phyloP scores from a whole-genome alignment of 92 coral and sea anemone genomes.

The Epizoanthus scotinus region DNA sequence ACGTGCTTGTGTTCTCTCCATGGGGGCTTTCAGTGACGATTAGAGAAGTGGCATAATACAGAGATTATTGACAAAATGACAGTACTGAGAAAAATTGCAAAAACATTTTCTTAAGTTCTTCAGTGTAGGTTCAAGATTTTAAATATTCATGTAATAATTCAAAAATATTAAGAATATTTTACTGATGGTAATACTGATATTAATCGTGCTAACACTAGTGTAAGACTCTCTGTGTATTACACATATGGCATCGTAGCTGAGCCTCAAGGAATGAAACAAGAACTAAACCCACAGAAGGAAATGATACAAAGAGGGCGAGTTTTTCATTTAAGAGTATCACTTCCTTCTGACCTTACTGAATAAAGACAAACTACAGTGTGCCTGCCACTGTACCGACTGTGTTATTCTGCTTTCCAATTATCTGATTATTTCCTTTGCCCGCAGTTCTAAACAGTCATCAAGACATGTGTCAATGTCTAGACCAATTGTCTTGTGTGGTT shows the following conservation, averaged over 20 bases:
- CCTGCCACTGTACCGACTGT: not conserved
- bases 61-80: too few species aligned
- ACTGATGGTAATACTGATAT: not conserved
- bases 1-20: too few species aligned
- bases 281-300: not conserved
- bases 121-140: not conserved
- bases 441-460: slow-evolving; percentile 21
- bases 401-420: not conserved
- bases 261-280: slow-evolving; percentile 23
- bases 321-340: slow-evolving; percentile 5
- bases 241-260: not conserved
- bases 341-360: slow-evolving; percentile 5
- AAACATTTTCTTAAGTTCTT: too few species aligned
- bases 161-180: not conserved
- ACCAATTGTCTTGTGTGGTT: slow-evolving; percentile 10
- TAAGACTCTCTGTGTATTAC: not conserved
- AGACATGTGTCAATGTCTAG: slow-evolving; percentile 29
- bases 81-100: too few species aligned
- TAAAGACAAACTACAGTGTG: not conserved
- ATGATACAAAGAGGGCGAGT: not conserved
- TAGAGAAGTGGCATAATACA: too few species aligned
- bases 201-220: not conserved
- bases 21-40: too few species aligned
- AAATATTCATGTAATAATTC: not conserved
- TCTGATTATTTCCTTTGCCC: slow-evolving; percentile 17